phyloP scores from a whole-genome alignment of 2,797 vertebrate genomes.

The Darevskia nairensis region DNA sequence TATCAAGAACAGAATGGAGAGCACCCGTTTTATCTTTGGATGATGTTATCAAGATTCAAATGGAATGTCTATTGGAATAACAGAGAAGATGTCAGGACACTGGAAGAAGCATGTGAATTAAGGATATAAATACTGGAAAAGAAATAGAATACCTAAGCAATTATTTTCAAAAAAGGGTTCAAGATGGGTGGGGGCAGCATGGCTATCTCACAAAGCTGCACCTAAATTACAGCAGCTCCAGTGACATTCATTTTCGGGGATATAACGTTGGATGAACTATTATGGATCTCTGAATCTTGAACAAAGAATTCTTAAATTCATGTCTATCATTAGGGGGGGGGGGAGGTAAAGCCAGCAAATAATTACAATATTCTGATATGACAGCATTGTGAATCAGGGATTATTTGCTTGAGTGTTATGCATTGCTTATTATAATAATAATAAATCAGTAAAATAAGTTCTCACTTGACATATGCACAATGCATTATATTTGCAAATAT shows the following conservation, averaged over 20 bases:
- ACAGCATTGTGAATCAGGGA: not conserved
- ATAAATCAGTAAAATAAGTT: too few species aligned
- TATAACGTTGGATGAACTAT: not conserved
- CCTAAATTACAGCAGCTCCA: not conserved
- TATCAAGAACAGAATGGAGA: constrained; percentile 20
- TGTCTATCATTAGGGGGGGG: not conserved
- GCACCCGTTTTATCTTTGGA: constrained; percentile 4
- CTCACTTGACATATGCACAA: too few species aligned
- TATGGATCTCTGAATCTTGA: not conserved
- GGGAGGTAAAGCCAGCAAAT: not conserved
- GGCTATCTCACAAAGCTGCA: not conserved
- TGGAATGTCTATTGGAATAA: not conserved
- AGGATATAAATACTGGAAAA: not conserved
- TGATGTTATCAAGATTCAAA: not conserved
- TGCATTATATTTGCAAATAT: too few species aligned
- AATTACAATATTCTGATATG: not conserved
- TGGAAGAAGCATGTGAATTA: not conserved
- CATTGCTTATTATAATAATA: too few species aligned
- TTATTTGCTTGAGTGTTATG: not conserved
- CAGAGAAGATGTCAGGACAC: not conserved
- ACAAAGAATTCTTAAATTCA: not conserved
- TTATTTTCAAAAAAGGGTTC: not conserved
- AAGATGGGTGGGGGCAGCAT: not conserved
- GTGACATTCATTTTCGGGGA: not conserved
- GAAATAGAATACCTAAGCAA: not conserved